phyloP scores from a whole-genome alignment of 2,888 invertebrate genomes.

The Leuctra nigra region DNA sequence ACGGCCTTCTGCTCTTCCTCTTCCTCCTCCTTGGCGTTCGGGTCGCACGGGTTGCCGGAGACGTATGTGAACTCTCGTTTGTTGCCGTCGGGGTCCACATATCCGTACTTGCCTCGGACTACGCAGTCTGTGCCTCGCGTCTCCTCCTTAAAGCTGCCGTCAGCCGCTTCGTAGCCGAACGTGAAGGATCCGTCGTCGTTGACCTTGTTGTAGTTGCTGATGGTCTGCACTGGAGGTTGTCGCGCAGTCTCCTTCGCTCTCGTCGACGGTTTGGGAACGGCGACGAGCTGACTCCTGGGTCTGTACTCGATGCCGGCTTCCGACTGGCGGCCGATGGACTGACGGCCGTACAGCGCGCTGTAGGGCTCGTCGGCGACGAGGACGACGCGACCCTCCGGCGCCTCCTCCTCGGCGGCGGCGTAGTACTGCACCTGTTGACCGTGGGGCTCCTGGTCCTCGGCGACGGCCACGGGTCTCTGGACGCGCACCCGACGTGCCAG shows the following conservation, averaged over 20 bases:
- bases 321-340: constrained; percentile 32
- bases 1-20: constrained; percentile 48
- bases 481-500: constrained; percentile 47
- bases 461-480: constrained; percentile 40
- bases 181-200: constrained; percentile 81
- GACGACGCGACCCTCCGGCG: constrained; percentile 31
- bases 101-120: constrained; percentile 80
- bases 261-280: constrained; percentile 36
- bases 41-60: constrained; percentile 79
- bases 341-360: constrained; percentile 44
- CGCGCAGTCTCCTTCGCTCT: constrained; percentile 52
- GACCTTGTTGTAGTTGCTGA: constrained; percentile 73
- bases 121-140: constrained; percentile 80
- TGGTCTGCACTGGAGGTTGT: constrained; percentile 72
- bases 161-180: constrained; percentile 78
- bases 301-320: constrained; percentile 20
- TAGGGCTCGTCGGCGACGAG: constrained; percentile 42
- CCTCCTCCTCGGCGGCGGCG: constrained; percentile 40
- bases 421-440: constrained; percentile 38
- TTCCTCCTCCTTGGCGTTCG: constrained; percentile 68
- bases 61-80: constrained; percentile 81
- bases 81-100: constrained; percentile 80
- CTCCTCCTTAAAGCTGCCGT: constrained; percentile 82
- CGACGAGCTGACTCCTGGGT: constrained; percentile 29
- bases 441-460: constrained; percentile 40